Conservation (phyloP, 64 coral and sea anemone genomes). For the Porites australiensis region DNA sequence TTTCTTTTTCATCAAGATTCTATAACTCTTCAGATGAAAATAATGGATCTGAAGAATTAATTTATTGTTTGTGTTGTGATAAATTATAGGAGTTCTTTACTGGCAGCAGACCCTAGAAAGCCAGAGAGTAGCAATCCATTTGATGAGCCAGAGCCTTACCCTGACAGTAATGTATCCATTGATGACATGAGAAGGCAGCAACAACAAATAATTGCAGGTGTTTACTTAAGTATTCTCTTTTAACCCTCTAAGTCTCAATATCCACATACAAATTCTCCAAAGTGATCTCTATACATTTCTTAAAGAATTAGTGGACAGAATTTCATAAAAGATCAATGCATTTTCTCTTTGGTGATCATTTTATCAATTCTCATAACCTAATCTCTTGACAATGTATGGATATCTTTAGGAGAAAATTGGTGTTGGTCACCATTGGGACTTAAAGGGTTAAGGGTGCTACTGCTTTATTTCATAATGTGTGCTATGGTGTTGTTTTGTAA, state of each 20-base stretch:
- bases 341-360: too few relatives aligned
- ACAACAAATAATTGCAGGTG: slow-evolving; percentile 96
- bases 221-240: not conserved
- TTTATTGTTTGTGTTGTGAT: not conserved
- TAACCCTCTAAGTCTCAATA: too few relatives aligned
- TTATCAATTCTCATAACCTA: too few relatives aligned
- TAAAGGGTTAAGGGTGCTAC: not conserved
- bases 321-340: too few relatives aligned
- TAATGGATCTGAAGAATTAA: not conserved
- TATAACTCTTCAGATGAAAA: not conserved
- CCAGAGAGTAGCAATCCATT: slow-evolving; percentile 59
- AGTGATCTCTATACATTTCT: too few relatives aligned
- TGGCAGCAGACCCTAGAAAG: slow-evolving; percentile 49
- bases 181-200: slow-evolving; percentile 89
- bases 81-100: slow-evolving; percentile 49
- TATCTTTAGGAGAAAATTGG: too few relatives aligned
- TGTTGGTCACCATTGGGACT: too few relatives aligned
- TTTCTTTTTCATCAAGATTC: too few relatives aligned
- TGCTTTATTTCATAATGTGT: not conserved
- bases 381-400: too few relatives aligned
- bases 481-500: not conserved
- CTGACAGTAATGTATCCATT: slow-evolving; percentile 74
- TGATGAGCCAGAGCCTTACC: slow-evolving; percentile 59
- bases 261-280: too few relatives aligned
- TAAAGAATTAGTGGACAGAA: too few relatives aligned